Conservation (phyloP, 2,797 vertebrate species). For the Prunella strophiata region DNA sequence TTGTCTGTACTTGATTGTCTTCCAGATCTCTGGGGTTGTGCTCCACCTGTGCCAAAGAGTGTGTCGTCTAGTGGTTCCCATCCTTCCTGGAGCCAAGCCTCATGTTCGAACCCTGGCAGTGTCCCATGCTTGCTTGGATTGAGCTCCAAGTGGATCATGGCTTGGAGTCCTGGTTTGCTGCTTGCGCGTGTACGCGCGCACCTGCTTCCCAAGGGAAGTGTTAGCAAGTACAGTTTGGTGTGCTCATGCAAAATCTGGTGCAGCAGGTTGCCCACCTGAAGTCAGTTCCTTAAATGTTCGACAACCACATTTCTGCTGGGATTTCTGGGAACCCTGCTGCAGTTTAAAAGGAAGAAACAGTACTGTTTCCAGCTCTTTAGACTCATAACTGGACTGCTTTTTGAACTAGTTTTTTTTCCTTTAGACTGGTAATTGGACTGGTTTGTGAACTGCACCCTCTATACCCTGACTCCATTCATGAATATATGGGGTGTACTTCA, state of each 20-base stretch:
- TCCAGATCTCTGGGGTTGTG: conserved; percentile 60
- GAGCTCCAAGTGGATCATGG: conserved; percentile 56
- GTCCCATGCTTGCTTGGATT: conserved; percentile 42
- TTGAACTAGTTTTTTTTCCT: background rate
- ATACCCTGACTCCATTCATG: background rate
- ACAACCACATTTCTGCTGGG: conserved; percentile 35
- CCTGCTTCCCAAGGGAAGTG: conserved; percentile 60
- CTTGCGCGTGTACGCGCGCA: background rate
- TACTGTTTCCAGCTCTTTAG: background rate
- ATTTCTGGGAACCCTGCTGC: background rate
- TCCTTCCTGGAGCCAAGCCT: conserved; percentile 59
- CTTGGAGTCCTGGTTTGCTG: conserved; percentile 29
- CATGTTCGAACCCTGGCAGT: conserved; percentile 65
- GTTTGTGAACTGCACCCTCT: background rate
- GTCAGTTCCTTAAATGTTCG: conserved; percentile 7
- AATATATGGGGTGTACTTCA: background rate
- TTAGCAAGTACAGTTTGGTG: conserved; percentile 59
- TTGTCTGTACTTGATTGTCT: conserved; percentile 57
- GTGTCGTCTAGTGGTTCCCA: conserved; percentile 72
- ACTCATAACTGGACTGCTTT: background rate
- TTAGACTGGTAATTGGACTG: background rate
- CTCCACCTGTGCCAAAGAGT: conserved; percentile 66
- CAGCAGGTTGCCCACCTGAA: conserved; percentile 71
- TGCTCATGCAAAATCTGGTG: conserved; percentile 56
- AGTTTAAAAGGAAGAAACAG: background rate